Conservation (phyloP, 2,113 vertebrate species). For the Taurulus bubalis region DNA sequence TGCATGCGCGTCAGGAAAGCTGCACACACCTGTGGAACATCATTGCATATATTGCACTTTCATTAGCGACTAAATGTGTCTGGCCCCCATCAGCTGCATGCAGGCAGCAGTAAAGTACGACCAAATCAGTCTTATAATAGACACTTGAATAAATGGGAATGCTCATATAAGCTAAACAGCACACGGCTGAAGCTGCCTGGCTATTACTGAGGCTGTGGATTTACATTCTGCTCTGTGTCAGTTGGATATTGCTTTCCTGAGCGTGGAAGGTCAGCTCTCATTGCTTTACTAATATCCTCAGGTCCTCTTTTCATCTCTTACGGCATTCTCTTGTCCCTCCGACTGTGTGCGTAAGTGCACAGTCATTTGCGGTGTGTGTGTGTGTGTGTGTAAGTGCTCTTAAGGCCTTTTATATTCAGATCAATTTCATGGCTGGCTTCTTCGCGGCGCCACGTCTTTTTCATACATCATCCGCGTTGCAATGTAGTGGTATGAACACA, state of each 20-base stretch:
- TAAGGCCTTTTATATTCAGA: constrained; percentile 56
- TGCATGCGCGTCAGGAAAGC: background rate
- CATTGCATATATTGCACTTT: constrained; percentile 33
- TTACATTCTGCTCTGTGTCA: constrained; percentile 58
- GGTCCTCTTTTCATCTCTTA: constrained; percentile 63
- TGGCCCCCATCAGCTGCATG: constrained; percentile 29
- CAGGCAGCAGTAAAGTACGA: constrained; percentile 19
- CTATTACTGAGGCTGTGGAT: constrained; percentile 64
- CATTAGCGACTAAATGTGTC: constrained; percentile 47
- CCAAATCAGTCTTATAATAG: constrained; percentile 59
- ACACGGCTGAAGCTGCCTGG: constrained; percentile 19
- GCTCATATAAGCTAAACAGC: constrained; percentile 55
- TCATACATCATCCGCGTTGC: constrained; percentile 33
- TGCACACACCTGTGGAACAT: background rate
- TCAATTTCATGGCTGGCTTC: constrained; percentile 78
- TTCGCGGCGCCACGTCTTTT: constrained; percentile 25
- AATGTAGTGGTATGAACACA: constrained; percentile 30
- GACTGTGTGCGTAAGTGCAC: background rate
- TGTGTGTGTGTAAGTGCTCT: constrained; percentile 39
- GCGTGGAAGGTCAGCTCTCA: constrained; percentile 67
- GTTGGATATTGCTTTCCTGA: constrained; percentile 64
- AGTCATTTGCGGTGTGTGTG: background rate
- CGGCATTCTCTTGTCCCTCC: constrained; percentile 52
- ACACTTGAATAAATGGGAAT: constrained; percentile 56
- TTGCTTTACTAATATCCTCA: constrained; percentile 73